Evolutionary conservation across 1,140 invertebrate genomes (phyloP).

Genomic region (Heterodera schachtii): DNA sequence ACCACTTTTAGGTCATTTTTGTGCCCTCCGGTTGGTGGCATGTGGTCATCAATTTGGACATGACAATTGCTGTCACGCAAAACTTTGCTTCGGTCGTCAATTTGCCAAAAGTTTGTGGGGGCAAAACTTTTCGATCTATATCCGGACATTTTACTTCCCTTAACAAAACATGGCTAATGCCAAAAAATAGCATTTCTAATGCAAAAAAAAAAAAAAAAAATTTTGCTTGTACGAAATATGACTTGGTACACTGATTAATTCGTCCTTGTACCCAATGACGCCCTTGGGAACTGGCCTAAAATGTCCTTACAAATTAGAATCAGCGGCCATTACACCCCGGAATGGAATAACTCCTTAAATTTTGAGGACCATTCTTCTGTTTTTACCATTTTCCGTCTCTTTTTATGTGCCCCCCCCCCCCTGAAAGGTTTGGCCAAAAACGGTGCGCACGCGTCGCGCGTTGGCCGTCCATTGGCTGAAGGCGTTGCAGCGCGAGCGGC

Average conservation of each 20-base stretch:
- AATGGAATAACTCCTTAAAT: too few relatives aligned
- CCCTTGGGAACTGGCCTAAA: too few relatives aligned
- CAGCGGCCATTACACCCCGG: too few relatives aligned
- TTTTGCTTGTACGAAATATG: too few relatives aligned
- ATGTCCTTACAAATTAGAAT: too few relatives aligned
- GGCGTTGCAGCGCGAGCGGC: constrained; percentile 32
- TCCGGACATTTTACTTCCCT: background rate
- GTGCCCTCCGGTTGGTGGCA: constrained; percentile 87
- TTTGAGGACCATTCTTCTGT: too few relatives aligned
- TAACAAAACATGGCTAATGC: too few relatives aligned
- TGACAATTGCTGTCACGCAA: constrained; percentile 94
- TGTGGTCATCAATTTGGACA: constrained; percentile 92
- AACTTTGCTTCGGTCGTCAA: constrained; percentile 95
- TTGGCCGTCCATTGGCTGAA: constrained; percentile 80
- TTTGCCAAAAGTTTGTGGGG: constrained; percentile 94
- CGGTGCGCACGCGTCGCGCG: constrained; percentile 88
- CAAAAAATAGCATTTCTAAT: too few relatives aligned
- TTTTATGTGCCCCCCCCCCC: too few relatives aligned
- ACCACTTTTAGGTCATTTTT: constrained; percentile 80
- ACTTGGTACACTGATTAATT: background rate
- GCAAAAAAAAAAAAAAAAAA: constrained; percentile 1
- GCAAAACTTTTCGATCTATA: constrained; percentile 69
- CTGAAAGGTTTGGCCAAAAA: constrained; percentile 82
- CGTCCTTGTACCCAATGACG: too few relatives aligned
- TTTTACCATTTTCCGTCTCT: too few relatives aligned